Evolutionary conservation across 2,888 invertebrate species (phyloP), one percentile per base, ranked within the genome.

Genomic region (Ichneumoninae sp.): DNA sequence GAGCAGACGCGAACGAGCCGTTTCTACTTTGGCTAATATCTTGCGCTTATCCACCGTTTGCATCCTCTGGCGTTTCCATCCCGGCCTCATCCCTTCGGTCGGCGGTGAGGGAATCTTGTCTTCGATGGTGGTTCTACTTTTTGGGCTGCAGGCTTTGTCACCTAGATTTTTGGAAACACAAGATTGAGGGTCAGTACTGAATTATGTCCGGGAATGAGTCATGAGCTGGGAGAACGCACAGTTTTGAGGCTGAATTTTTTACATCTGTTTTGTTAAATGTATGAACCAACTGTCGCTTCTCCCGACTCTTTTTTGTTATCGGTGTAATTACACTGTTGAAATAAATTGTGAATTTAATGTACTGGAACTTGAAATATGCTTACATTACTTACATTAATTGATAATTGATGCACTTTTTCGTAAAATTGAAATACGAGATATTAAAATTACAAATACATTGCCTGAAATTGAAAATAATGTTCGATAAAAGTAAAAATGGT

Each of bases 1-100:
- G 71, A 60, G 50, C 19, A 69, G 70, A 75, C 66, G 69, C 26
- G 60, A 75, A 65, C 75, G 70, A 70, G 75, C 62, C 79, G 75
- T 80, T 83, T 66, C 68, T 74, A 77, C 80, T 80, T 62, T 88
- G 88, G 89, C 90, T 92, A 91, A 93, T 93, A 92, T 92, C 90
- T 88, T 71, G 71, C 83, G 89, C 91, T 92, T 92, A 92, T 92
- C 92, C 91, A 89, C 88, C 86, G 89, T 90, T 90, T 87, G 89
- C 91, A 90, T 91, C 88, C 89, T 86, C 88, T 86, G 79, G 84
- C 85, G 83, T 87, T 82, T 86, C 82, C 83, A 80, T 86, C 85
- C 72, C 80, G 33, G 16, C 30, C 30, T 13, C 33, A 84, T 88
- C 79, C 69, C 81, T 60, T 81, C 76, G 60, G 33, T 57, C 30